These are phyloP conservation scores for Drosophila orosa DNA, from an alignment of 1,140 invertebrate species.

Conservation along the genomic window DNA sequence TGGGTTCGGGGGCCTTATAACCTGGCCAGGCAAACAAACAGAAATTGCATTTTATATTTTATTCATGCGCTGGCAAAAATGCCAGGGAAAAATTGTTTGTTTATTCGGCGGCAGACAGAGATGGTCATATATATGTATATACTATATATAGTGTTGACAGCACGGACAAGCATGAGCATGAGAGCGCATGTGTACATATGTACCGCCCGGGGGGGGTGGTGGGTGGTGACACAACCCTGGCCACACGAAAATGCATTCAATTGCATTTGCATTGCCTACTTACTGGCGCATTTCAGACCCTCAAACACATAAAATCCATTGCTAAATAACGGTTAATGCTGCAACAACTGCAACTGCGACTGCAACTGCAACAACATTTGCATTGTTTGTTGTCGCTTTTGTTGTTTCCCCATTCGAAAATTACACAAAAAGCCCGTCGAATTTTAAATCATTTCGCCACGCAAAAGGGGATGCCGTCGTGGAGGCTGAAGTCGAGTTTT, in stretches of 20 bases:
- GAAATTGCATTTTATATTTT: constrained; percentile 77
- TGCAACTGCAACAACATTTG: constrained; percentile 7
- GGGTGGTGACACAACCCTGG: background rate
- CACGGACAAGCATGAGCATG: background rate
- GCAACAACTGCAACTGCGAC: constrained; percentile 33
- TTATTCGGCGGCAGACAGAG: constrained; percentile 19
- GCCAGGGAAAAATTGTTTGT: constrained; percentile 39
- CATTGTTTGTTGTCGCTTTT: constrained; percentile 24
- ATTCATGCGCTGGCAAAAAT: constrained; percentile 54
- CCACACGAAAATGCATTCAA: constrained; percentile 34
- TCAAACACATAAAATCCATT: constrained; percentile 51
- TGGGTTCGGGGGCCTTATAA: constrained; percentile 30
- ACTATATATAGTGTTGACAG: constrained; percentile 7
- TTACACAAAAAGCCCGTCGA: constrained; percentile 56
- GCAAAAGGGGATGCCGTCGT: constrained; percentile 1
- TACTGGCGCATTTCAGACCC: constrained; percentile 27
- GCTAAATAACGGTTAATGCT: constrained; percentile 75
- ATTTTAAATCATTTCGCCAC: constrained; percentile 65
- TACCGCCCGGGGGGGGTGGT: background rate
- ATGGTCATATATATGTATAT: constrained; percentile 1
- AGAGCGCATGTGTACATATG: constrained; percentile 6
- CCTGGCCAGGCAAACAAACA: constrained; percentile 54
- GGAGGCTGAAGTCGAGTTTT: no score
- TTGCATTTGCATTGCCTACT: constrained; percentile 59
- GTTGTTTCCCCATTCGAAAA: constrained; percentile 52